Evolutionary conservation across 2,888 invertebrate genomes (phyloP), one percentile per base, ranked within the genome.

Genomic region (Boloria selene): DNA sequence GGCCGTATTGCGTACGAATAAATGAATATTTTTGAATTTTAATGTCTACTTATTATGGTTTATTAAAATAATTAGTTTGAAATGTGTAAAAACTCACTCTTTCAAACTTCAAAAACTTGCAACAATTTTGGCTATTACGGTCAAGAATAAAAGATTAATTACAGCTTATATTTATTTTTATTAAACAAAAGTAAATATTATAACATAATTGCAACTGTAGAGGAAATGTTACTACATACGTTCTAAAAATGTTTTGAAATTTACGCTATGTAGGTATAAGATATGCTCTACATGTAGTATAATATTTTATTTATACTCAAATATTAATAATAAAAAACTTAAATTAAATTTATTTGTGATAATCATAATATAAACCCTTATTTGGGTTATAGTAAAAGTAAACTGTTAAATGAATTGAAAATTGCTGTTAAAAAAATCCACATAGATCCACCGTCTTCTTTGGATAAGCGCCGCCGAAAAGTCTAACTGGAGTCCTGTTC

Each of bases 401-500:
- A 38, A 2, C 2, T 10, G 10, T 38, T 38, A 38, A 38, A 38
- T 2, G 31, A 38, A 38, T 10, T 38, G 1, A 10, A 38, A 45
- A 42, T 16, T 13, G 10, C 17, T 13, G 18, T 80, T 79, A 87
- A 83, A 94, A 94, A 70, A 92, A 86, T 1, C 94, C 93, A 79
- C 95, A 95, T 65, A 93, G 84, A 69, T 93, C 93, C 13, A 90
- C 86, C 0, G 94, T 94, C 71, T 88, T 93, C 77, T 93, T 93
- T 18, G 95, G 83, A 74, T 90, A 88, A 3, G 95, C 95, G 6
- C 95, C 95, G 17, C 95, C 95, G 75, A 95, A 95, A 0, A 95
- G 88, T 71, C 93, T 87, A 0, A 95, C 94, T 0, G 95, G 94
- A 3, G 95, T 95, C 73, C 91, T 93, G 50, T 92, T 93, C 95